Evolutionary conservation across 2,888 invertebrate species (phyloP).

Genomic region (Tachina lurida): DNA sequence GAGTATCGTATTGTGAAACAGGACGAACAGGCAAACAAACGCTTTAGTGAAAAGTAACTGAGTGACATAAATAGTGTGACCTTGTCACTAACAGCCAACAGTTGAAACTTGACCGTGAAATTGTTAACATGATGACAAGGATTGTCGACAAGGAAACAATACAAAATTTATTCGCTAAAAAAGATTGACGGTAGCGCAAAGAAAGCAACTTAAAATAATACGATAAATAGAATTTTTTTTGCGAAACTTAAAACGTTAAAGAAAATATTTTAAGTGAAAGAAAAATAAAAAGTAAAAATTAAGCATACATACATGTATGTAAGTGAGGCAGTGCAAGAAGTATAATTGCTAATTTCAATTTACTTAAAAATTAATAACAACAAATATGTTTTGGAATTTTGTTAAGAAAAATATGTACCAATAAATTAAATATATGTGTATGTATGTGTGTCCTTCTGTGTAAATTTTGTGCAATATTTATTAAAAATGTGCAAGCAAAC

Average conservation of each 20-base stretch:
- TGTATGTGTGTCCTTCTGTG: not conserved
- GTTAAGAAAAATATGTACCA: too few species aligned
- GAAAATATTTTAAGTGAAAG: too few species aligned
- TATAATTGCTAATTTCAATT: too few species aligned
- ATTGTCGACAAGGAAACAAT: conserved; percentile 4
- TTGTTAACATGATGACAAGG: conserved; percentile 57
- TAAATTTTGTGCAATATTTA: not conserved
- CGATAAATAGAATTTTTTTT: not conserved
- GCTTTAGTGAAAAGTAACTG: not conserved
- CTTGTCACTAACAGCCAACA: conserved; percentile 62
- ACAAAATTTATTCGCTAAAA: not conserved
- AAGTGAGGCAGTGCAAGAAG: too few species aligned
- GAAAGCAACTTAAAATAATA: not conserved
- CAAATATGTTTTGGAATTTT: too few species aligned
- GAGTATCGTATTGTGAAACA: not conserved
- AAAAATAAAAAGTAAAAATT: too few species aligned
- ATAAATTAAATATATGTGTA: too few species aligned
- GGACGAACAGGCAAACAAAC: not conserved
- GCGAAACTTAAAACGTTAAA: not conserved
- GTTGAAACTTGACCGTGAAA: conserved; percentile 67
- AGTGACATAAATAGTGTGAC: conserved; percentile 62
- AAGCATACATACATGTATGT: too few species aligned
- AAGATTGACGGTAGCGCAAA: not conserved
- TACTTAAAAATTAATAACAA: too few species aligned
- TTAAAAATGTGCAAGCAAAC: not conserved